A percentile compares a stretch with the other conserved stretches of the same genome.
Evolutionary conservation across 2,797 vertebrate species (phyloP).

Genomic region (Clarias laeviceps): DNA sequence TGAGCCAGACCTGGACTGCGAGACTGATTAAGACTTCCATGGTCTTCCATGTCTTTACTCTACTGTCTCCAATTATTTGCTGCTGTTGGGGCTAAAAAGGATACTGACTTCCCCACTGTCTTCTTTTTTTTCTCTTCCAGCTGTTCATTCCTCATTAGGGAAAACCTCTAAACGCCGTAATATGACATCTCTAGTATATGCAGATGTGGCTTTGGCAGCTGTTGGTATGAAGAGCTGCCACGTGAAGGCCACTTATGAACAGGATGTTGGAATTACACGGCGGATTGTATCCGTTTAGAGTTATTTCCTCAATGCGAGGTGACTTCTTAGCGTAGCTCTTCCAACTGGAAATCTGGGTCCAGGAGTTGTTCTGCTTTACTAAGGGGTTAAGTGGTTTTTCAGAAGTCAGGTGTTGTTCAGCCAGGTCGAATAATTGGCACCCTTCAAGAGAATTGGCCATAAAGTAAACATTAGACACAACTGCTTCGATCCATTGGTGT

Average conservation of each 20-base stretch:
- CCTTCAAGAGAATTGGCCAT: not conserved
- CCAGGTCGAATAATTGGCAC: not conserved
- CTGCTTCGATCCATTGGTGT: too few species aligned
- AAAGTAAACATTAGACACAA: not conserved
- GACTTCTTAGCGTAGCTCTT: slow-evolving; percentile 22
- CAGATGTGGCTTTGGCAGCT: slow-evolving; percentile 14
- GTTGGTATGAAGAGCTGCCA: slow-evolving; percentile 9
- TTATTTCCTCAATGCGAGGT: not conserved
- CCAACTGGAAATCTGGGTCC: not conserved
- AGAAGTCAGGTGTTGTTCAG: not conserved
- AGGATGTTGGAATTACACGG: slow-evolving; percentile 17
- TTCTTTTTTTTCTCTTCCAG: not conserved
- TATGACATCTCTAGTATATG: slow-evolving; percentile 5
- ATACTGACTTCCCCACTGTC: not conserved
- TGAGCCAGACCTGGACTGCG: not conserved
- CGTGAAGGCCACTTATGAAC: slow-evolving; percentile 25
- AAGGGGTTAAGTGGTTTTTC: not conserved
- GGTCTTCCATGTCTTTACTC: slow-evolving; percentile 25
- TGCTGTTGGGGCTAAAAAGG: not conserved
- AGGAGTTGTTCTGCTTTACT: not conserved
- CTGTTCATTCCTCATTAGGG: slow-evolving; percentile 12
- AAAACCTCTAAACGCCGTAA: not conserved
- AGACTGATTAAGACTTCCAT: slow-evolving; percentile 26
- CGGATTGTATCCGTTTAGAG: slow-evolving; percentile 17
- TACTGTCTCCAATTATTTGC: not conserved